Evolutionary conservation across 2,797 vertebrate species (phyloP), one percentile per base, ranked within the genome.

Genomic region (Sebastes kiyomatsui): DNA sequence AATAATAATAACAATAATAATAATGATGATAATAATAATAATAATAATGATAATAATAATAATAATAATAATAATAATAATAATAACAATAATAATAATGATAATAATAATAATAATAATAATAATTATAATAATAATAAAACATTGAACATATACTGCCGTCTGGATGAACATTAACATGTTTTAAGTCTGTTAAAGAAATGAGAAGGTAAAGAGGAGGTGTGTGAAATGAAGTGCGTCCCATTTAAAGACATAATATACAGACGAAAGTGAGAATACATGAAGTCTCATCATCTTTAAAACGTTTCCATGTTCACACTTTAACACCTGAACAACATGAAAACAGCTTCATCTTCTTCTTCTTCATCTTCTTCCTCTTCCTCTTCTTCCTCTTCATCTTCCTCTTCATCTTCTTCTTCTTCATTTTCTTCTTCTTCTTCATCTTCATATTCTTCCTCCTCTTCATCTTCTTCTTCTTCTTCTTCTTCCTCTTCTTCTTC

Each of bases 101-200:
- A 25, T 25, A 25, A 25, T 25, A 3, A 25, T 25, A 3, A 25
- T 25, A 25, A 25, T 25, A 25, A 27, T 27, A 27, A 1, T 4
- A 70, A 28, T 32, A 7, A 22, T 1, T 35, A n/a, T 20, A 62
- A 78, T 75, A 10, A 72, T 42, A 28, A 79, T 58, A 79, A 56
- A 28, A 54, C 30, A 23, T 33, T 69, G 18, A 61, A 58, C 71
- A 82, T 58, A 42, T 22, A 42, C 65, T 73, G 67, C 25, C 60
- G n/a, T 68, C 69, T 32, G 7, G 22, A 30, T 79, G 75, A 85
- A 89, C 72, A 72, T 28, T 3, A 75, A 67, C 25, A 27, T 68
- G 72, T 59, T 77, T 86, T 67, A 27, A 72, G 28, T 30, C 28
- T 30, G 6, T 30, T 30, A 30, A 30, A 81, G 32, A 35, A 32